These are phyloP conservation scores for Taphrorychus bicolor DNA, from an alignment of 2,888 invertebrate genomes.

Conservation along the genomic window DNA sequence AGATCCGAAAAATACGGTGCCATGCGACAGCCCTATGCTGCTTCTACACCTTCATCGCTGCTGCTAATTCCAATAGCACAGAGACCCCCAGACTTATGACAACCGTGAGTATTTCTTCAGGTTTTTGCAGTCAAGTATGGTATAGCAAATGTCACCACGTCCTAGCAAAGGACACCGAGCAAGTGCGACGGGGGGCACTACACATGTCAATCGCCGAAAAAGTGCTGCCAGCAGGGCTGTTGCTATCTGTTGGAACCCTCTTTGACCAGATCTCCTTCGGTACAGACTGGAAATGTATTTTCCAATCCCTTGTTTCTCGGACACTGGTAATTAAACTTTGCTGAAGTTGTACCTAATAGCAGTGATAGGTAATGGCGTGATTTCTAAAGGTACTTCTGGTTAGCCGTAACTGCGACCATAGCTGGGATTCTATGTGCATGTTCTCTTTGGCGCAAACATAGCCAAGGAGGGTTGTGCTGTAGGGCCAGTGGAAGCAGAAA, in stretches of 20 bases:
- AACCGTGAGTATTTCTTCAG: constrained; percentile 48
- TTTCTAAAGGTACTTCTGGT: constrained; percentile 60
- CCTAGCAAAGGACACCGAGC: constrained; percentile 64
- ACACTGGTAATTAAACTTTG: constrained; percentile 76
- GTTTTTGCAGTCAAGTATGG: neutral
- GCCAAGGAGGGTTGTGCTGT: constrained; percentile 53
- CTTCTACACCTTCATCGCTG: constrained; percentile 47
- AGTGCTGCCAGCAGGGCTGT: constrained; percentile 74
- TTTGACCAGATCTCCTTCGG: constrained; percentile 59
- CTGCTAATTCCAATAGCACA: constrained; percentile 47
- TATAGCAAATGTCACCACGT: too few relatives aligned
- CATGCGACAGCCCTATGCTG: constrained; percentile 53
- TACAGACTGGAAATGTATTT: constrained; percentile 65
- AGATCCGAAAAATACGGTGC: constrained; percentile 51
- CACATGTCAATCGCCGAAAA: constrained; percentile 74
- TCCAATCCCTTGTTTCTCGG: constrained; percentile 70
- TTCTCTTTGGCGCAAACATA: constrained; percentile 68
- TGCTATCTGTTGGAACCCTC: constrained; percentile 57
- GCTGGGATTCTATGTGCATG: constrained; percentile 75
- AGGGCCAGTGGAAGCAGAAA: constrained; percentile 63
- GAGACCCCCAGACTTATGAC: constrained; percentile 53
- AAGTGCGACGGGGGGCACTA: constrained; percentile 70
- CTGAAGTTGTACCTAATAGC: too few relatives aligned
- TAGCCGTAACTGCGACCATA: constrained; percentile 72
- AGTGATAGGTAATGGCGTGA: too few relatives aligned